Evolutionary conservation across 2,888 invertebrate species (phyloP).

Genomic region (Malthinus flaveolus): DNA sequence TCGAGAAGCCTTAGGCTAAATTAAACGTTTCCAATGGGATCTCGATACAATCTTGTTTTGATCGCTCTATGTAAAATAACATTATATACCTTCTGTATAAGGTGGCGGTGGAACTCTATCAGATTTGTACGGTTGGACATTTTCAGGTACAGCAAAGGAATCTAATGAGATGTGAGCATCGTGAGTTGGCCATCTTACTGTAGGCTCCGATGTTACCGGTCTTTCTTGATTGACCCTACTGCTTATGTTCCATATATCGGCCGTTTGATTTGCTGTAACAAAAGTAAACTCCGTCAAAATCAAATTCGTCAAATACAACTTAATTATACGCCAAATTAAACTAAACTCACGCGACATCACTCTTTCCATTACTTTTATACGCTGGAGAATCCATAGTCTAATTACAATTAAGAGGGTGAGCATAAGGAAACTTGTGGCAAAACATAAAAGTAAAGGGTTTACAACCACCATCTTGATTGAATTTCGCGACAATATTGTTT

Average conservation of each 20-base stretch:
- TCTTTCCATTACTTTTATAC: background rate
- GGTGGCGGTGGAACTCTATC: conserved; percentile 28
- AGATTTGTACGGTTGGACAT: conserved; percentile 18
- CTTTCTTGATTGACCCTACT: conserved; percentile 25
- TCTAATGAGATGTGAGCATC: conserved; percentile 31
- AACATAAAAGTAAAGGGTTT: background rate
- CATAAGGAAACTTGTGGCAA: background rate
- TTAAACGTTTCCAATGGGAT: background rate
- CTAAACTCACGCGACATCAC: background rate
- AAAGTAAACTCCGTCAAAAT: background rate
- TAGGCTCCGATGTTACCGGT: conserved; percentile 10
- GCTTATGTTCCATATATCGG: conserved; percentile 32
- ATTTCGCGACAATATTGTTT: too few relatives aligned
- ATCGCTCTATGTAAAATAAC: background rate
- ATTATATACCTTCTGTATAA: conserved; percentile 28
- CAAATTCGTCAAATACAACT: background rate
- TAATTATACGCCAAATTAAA: background rate
- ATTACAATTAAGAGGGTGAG: background rate
- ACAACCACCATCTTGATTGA: background rate
- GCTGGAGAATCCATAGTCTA: background rate
- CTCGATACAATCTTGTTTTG: background rate
- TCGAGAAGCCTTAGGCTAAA: background rate
- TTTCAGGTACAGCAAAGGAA: conserved; percentile 26
- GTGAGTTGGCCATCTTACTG: conserved; percentile 31
- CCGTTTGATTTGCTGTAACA: conserved; percentile 29